These are phyloP conservation scores for Zaprionus ornatus DNA, from an alignment of 1,140 invertebrate species.

Conservation along the genomic window DNA sequence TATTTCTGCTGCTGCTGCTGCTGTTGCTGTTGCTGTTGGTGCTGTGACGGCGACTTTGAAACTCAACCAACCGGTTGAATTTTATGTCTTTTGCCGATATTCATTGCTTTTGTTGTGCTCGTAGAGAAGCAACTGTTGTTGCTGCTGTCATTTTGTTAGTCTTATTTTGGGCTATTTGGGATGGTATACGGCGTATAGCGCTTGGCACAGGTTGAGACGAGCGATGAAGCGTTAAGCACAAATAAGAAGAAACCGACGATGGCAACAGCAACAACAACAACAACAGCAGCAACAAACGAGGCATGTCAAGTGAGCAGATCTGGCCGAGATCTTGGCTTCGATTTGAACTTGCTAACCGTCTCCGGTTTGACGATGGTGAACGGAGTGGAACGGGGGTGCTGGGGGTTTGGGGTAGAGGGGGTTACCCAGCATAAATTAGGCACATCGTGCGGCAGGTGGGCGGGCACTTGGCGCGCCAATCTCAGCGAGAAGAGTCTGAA, in stretches of 20 bases:
- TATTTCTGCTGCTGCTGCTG: constrained; percentile 50
- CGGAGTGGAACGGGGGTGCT: not conserved
- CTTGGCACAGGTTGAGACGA: constrained; percentile 72
- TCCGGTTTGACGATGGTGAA: not conserved
- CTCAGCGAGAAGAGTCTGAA: constrained; percentile 18
- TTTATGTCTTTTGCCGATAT: constrained; percentile 71
- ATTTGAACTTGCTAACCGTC: constrained; percentile 37
- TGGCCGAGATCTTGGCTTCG: constrained; percentile 46
- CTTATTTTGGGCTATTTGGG: constrained; percentile 42
- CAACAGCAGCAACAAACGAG: constrained; percentile 10
- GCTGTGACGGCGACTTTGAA: constrained; percentile 49
- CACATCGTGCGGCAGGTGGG: constrained; percentile 43
- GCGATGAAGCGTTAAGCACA: constrained; percentile 44
- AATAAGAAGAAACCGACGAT: constrained; percentile 42
- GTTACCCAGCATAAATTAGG: constrained; percentile 42
- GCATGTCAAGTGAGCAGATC: constrained; percentile 26
- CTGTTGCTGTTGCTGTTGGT: constrained; percentile 13
- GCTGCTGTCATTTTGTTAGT: constrained; percentile 43
- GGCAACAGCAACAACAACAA: constrained; percentile 7
- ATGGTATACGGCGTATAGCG: constrained; percentile 37
- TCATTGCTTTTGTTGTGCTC: constrained; percentile 47
- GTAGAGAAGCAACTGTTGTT: constrained; percentile 37
- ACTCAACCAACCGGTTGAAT: constrained; percentile 77
- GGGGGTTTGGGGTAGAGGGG: not conserved
- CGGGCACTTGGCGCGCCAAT: constrained; percentile 26